These are phyloP conservation scores for Atethmia centrago DNA, from an alignment of 2,888 invertebrate species.

Conservation along the genomic window DNA sequence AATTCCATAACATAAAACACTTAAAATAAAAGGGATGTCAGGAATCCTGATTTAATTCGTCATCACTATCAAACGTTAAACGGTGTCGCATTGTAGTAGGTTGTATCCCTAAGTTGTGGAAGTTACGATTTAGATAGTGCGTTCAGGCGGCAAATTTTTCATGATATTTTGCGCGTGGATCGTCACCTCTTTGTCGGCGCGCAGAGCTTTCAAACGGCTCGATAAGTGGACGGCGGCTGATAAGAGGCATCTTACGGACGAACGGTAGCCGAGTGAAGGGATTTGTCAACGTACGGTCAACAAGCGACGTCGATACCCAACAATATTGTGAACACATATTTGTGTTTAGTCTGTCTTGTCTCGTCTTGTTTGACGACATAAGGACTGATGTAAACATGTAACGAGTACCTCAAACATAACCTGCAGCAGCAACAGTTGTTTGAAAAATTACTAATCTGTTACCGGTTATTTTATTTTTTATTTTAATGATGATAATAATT, in stretches of 20 bases:
- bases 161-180: conserved; percentile 80
- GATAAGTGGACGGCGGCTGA: conserved; percentile 84
- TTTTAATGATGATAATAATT: conserved; percentile 35
- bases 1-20: conserved; percentile 68
- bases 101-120: conserved; percentile 40
- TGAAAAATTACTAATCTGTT: conserved; percentile 33
- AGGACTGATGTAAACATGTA: conserved; percentile 46
- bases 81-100: conserved; percentile 27
- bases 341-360: conserved; percentile 67
- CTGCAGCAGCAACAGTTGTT: conserved; percentile 27
- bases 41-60: conserved; percentile 66
- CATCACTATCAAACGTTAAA: conserved; percentile 55
- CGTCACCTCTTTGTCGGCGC: conserved; percentile 88
- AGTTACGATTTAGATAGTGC: conserved; percentile 65
- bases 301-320: conserved; percentile 72
- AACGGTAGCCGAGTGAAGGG: conserved; percentile 87
- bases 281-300: conserved; percentile 88
- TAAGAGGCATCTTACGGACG: conserved; percentile 78
- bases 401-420: conserved; percentile 36
- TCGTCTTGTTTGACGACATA: conserved; percentile 51
- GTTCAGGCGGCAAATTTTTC: conserved; percentile 68
- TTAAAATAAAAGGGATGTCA: conserved; percentile 71
- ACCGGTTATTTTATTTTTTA: conserved; percentile 20
- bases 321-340: conserved; percentile 67
- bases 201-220: conserved; percentile 80